Conservation (phyloP, 2,888 invertebrate species). For the Amphipoea lucens region DNA sequence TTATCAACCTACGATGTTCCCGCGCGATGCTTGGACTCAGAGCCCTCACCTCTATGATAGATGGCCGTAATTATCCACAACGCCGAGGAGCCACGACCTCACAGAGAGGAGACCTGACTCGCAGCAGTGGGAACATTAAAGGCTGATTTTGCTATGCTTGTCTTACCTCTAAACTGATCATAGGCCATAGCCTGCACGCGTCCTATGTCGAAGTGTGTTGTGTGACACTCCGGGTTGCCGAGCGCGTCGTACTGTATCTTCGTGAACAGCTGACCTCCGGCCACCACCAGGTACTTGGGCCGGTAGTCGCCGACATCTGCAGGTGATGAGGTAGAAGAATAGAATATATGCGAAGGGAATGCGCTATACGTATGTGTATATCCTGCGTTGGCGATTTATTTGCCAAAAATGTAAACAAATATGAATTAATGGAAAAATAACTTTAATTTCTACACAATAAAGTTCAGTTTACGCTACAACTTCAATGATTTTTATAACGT, state of each 20-base stretch:
- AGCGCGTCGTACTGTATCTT: conserved; percentile 92
- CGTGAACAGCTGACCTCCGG: conserved; percentile 89
- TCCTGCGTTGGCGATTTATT: no score
- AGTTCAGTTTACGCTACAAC: no score
- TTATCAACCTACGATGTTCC: no score
- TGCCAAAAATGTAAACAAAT: no score
- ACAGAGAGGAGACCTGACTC: neutral
- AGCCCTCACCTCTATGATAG: no score
- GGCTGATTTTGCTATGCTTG: neutral
- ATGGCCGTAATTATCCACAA: neutral
- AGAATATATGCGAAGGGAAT: neutral
- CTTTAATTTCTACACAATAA: no score
- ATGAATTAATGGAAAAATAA: no score
- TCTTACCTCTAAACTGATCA: conserved; percentile 86
- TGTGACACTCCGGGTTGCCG: conserved; percentile 91
- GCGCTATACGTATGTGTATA: neutral
- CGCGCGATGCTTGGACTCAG: no score
- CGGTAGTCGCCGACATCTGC: conserved; percentile 73
- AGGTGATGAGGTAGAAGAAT: neutral
- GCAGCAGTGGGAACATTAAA: neutral
- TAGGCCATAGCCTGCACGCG: conserved; percentile 92
- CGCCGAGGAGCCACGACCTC: neutral
- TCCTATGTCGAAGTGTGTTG: conserved; percentile 84
- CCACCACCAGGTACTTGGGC: conserved; percentile 90
- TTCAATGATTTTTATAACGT: no score